Evolutionary conservation across 1,140 invertebrate species (phyloP), one percentile per base, ranked within the genome.

Genomic region (Stegodyphus mimosarum): DNA sequence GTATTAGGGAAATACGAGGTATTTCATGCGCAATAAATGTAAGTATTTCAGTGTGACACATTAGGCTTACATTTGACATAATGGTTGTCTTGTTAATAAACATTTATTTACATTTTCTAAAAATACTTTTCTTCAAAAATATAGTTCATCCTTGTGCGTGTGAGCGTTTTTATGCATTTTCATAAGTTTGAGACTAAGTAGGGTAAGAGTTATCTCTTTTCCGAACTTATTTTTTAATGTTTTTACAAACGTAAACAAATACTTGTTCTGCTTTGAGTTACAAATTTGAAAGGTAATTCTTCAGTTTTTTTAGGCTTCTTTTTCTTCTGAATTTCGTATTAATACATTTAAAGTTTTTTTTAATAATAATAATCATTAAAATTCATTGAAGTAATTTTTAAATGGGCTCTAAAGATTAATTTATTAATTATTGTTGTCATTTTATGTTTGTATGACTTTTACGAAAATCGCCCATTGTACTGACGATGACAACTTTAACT

Each of bases 21-120:
- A 66, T 84, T 66, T 69, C 71, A 60, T 71, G 79, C 81, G 73
- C 81, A 84, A 84, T 84, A 84, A 84, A 84, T 84, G 81, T 84
- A 84, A 84, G 81, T 84, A 74, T 17, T n/a, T 74, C 66, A 64
- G 10, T 72, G 75, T 10, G 7, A n/a, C 67, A 7, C 53, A 69
- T 84, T 84, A 84, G 81, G 81, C 81, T 84, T 84, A 84, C 50
- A 70, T 75, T 84, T 75, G 71, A 83, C 70, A 53, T 83, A 74
- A 74, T 72, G 81, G 17, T 67, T 50, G 64, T 9, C 9, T 73
- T 74, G 60, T 75, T 53, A 66, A 79, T 79, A 72, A 5, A 18
- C 49, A 11, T 81, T 69, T 79, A 79, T 79, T 79, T 79, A 79
- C 77, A n/a, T 67, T 33, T 33, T 33, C 10, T 17, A 64, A 52